A percentile compares a stretch with the other conserved stretches of the same genome.
phyloP scores from a whole-genome alignment of 1,140 invertebrate genomes.

The Pseudomyrmex concolor region DNA sequence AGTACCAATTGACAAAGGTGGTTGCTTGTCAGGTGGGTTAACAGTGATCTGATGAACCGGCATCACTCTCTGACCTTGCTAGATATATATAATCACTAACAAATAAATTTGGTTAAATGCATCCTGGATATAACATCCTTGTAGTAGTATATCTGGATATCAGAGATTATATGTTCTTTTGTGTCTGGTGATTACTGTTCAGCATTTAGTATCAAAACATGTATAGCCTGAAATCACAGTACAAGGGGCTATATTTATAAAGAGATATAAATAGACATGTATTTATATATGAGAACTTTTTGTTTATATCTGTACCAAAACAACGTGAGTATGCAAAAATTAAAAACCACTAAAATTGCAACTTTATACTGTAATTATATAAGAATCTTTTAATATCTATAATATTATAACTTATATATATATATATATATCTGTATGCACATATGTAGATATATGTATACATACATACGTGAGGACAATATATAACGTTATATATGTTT shows the following conservation, averaged over 20 bases:
- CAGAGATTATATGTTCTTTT: constrained; percentile 16
- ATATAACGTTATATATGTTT: no score
- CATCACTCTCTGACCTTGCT: constrained; percentile 77
- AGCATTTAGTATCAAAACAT: constrained; percentile 47
- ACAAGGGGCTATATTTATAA: constrained; percentile 40
- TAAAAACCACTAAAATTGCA: no score
- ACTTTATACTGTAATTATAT: no score
- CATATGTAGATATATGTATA: no score
- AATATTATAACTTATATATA: no score
- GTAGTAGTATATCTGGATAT: constrained; percentile 44
- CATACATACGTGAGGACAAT: no score
- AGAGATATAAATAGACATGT: constrained; percentile 15
- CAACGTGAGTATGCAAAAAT: no score
- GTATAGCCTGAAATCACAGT: constrained; percentile 65
- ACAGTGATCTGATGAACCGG: constrained; percentile 82
- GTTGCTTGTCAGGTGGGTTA: constrained; percentile 81
- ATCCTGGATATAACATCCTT: constrained; percentile 58
- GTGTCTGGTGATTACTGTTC: constrained; percentile 12
- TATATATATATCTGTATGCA: no score
- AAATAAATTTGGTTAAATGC: constrained; percentile 64
- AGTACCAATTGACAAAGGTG: constrained; percentile 75
- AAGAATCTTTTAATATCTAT: no score
- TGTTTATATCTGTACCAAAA: not conserved
- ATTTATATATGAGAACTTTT: not conserved
- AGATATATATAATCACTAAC: constrained; percentile 68